Conservation (phyloP, 2,888 invertebrate genomes). For the Hyposoter dolosus region DNA sequence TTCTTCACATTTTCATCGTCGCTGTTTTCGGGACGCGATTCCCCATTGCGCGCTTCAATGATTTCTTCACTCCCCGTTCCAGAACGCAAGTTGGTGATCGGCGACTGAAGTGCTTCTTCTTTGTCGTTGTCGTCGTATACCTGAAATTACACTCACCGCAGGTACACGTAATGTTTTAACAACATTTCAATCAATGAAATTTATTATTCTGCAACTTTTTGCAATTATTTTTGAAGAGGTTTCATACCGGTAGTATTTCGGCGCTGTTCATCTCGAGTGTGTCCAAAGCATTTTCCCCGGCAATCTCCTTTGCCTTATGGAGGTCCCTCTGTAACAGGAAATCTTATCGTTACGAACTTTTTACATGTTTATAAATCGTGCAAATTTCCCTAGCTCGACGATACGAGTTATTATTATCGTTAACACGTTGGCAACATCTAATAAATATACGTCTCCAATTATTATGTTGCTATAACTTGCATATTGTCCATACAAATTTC, state of each 20-base stretch:
- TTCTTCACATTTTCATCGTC: conserved; percentile 22
- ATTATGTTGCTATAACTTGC: too few relatives aligned
- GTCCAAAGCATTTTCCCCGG: conserved; percentile 23
- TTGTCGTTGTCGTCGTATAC: conserved; percentile 24
- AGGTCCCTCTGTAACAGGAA: conserved; percentile 19
- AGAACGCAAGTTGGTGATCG: neutral
- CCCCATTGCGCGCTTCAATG: conserved; percentile 6
- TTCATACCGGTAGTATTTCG: conserved; percentile 32
- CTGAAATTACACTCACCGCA: conserved; percentile 27
- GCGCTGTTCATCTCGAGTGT: conserved; percentile 19
- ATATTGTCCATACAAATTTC: too few relatives aligned
- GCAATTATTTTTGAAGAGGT: neutral
- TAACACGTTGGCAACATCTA: too few relatives aligned
- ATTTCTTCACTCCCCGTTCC: conserved; percentile 18
- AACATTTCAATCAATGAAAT: conserved; percentile 22
- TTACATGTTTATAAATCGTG: neutral
- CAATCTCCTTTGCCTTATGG: conserved; percentile 21
- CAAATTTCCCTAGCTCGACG: neutral
- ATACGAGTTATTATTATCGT: too few relatives aligned
- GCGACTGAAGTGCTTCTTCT: conserved; percentile 12
- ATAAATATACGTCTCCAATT: too few relatives aligned
- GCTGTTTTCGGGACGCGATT: conserved; percentile 27
- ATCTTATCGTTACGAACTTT: neutral
- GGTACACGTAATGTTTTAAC: conserved; percentile 26
- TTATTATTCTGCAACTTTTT: conserved; percentile 17